Evolutionary conservation across 2,888 invertebrate genomes (phyloP), one percentile per base, ranked within the genome.

Genomic region (Petrolisthes cinctipes): DNA sequence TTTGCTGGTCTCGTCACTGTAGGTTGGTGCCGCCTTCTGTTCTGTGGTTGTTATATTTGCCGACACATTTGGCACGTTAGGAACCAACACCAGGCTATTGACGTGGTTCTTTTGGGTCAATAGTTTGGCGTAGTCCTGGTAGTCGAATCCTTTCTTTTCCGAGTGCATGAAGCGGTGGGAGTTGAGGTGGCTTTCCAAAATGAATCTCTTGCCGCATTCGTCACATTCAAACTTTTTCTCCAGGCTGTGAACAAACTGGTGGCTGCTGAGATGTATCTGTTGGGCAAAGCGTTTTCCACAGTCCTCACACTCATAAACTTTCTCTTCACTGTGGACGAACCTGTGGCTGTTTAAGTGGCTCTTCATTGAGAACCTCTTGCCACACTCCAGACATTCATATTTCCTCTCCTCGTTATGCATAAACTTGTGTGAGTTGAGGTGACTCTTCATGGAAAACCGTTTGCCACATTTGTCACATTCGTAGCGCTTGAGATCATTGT

Each of bases 361-460:
- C 66, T 88, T 82, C 37, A 83, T 83, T 9, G 87, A 80, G 76
- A 88, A 88, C 71, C 84, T 23, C 20, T 81, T 84, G 3, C 87
- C 87, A 66, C 87, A 88, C n/a, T 83, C 81, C 54, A 82, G 81
- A 57, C 83, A 82, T 66, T 88, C 87, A 17, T 57, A 76, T 75
- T 88, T 88, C 54, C 78, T 78, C 56, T 88, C 87, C 81, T 88
- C 84, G 7, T 68, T 88, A 68, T 88, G 87, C 54, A 88, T 83
- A 73, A 88, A 88, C 56, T 83, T 83, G 81, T 88, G 87, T 81
- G 81, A 81, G 80, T 88, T 88, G n/a, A 88, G 84, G 51, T 88
- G 87, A 20, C 82, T 84, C 75, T 88, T 82, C 84, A 82, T 66
- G 23, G 84, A 73, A 57, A 88, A 88, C 14, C 87, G 61, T 56